These are phyloP conservation scores for Lerema accius DNA, from an alignment of 1,140 invertebrate genomes.

Conservation along the genomic window DNA sequence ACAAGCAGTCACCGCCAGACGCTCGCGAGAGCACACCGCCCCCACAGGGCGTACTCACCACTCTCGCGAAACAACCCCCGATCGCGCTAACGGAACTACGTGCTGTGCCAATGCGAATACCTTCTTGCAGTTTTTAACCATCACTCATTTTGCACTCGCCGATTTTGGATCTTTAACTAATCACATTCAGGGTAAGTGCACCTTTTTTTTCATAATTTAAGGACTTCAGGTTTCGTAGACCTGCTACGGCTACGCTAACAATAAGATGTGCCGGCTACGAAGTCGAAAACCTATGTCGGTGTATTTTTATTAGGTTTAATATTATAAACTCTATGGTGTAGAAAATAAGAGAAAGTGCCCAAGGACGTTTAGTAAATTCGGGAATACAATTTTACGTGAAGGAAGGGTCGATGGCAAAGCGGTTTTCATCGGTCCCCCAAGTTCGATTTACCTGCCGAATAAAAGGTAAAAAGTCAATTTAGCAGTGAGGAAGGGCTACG, in stretches of 20 bases:
- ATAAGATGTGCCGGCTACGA: slow-evolving; percentile 15
- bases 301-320: slow-evolving; percentile 24
- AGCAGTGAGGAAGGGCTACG: slow-evolving; percentile 75
- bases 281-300: neutral
- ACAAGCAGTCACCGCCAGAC: slow-evolving; percentile 71
- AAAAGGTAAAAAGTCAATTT: slow-evolving; percentile 82
- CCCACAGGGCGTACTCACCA: slow-evolving; percentile 62
- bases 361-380: slow-evolving; percentile 28
- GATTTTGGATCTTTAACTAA: slow-evolving; percentile 56
- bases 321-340: slow-evolving; percentile 38
- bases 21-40: slow-evolving; percentile 75
- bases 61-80: slow-evolving; percentile 63
- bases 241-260: slow-evolving; percentile 48
- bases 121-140: slow-evolving; percentile 43
- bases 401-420: slow-evolving; percentile 51
- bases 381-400: slow-evolving; percentile 39
- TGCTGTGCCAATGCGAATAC: slow-evolving; percentile 65
- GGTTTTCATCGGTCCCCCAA: slow-evolving; percentile 70
- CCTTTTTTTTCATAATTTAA: slow-evolving; percentile 29
- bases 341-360: slow-evolving; percentile 27
- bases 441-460: slow-evolving; percentile 78
- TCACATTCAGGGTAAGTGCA: slow-evolving; percentile 41
- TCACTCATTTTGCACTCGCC: slow-evolving; percentile 30
- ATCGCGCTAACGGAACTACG: slow-evolving; percentile 61
- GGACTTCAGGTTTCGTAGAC: slow-evolving; percentile 40